Evolutionary conservation across 2,113 vertebrate species (phyloP), one percentile per base, ranked within the genome.

Genomic region (Trematomus loennbergii): DNA sequence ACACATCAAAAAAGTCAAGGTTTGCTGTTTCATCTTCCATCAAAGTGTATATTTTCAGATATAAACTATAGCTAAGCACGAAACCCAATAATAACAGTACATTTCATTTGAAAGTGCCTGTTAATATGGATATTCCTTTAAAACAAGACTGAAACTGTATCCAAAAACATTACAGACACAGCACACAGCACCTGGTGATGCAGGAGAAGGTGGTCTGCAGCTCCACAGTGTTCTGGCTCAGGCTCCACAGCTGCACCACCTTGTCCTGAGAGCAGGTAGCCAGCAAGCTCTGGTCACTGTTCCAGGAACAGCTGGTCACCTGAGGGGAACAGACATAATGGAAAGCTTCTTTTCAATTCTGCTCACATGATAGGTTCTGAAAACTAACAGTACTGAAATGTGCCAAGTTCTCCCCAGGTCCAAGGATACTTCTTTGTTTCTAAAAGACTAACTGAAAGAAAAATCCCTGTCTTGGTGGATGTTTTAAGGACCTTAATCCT

Each of bases 231-330:
- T 76, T 93, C 58, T 92, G 92, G 65, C 86, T 91, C 75, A 96
- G 59, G 75, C 88, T 92, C 95, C 95, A 96, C 12, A 96, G 80
- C 12, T 95, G 93, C 57, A 95, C 93, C 11, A 94, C 94, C 46
- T 94, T 95, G 77, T 96, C 95, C 88, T 95, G 94, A 72, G 94
- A 95, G 69, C 94, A 93, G 0, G 94, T 95, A 48, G 94, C 94
- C 74, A 96, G 67, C 62, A 96, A 78, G 79, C 75, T 92, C 71
- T 94, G 95, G 49, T 94, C 94, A 69, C 63, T 85, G 84, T 87
- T 95, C 95, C 95, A 96, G 64, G 72, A 90, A 85, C 94, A 96
- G 86, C 94, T 94, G 9, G 91, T 93, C 83, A 96, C 94, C 95
- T 96, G 64, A 29, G 79, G 15, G 75, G 2, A 78, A 69, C 50